A percentile compares a stretch with the other conserved stretches of the same genome.
Conservation (phyloP, 2,888 invertebrate species). For the Gymnosoma rotundatum region DNA sequence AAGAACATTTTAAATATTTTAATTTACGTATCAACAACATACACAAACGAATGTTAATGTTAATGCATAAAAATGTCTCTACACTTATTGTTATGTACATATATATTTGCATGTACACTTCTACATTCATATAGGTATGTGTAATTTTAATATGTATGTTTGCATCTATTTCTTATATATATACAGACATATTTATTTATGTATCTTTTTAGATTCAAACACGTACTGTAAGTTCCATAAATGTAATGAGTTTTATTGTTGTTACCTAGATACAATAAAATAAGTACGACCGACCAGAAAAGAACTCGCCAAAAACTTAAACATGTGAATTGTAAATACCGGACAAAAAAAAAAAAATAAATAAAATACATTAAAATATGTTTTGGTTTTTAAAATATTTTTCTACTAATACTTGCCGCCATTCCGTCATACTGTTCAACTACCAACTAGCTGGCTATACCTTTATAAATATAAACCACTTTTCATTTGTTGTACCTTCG, state of each 20-base stretch:
- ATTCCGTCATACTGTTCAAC: neutral
- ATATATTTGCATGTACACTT: too few relatives aligned
- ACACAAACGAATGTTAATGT: neutral
- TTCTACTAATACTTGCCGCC: conserved; percentile 24
- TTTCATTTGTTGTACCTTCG: conserved; percentile 41
- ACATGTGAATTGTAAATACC: conserved; percentile 65
- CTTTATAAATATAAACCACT: conserved; percentile 46
- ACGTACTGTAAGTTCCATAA: neutral
- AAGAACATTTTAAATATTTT: too few relatives aligned
- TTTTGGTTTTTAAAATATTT: conserved; percentile 36
- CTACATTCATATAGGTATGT: too few relatives aligned
- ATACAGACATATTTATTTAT: too few relatives aligned
- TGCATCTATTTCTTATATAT: too few relatives aligned
- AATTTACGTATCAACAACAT: neutral
- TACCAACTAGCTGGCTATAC: conserved; percentile 20
- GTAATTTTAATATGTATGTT: too few relatives aligned
- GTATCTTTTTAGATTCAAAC: neutral
- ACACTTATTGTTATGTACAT: neutral
- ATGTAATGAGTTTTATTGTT: conserved; percentile 14
- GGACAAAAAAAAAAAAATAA: conserved; percentile 30
- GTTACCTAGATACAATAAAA: conserved; percentile 10
- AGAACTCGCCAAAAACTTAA: conserved; percentile 62
- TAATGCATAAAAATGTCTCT: neutral
- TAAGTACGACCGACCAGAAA: conserved; percentile 21
- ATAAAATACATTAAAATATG: conserved; percentile 36